These are phyloP conservation scores for Coleophora flavipennella DNA, from an alignment of 2,888 invertebrate genomes.

Conservation along the genomic window DNA sequence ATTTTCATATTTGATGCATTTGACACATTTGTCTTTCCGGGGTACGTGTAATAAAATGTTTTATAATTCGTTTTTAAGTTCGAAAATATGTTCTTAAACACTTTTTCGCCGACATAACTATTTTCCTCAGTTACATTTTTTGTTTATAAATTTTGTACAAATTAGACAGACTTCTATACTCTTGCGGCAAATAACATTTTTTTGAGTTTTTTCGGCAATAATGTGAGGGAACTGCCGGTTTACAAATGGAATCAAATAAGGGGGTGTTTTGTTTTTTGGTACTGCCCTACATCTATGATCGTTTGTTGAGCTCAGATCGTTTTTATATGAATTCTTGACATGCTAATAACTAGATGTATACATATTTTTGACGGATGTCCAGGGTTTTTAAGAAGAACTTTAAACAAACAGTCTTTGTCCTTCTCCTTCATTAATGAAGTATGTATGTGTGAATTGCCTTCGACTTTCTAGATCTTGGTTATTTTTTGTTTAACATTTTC, in stretches of 20 bases:
- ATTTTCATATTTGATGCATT: conserved; percentile 10
- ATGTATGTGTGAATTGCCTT: conserved; percentile 4
- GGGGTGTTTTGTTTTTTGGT: conserved; percentile 9
- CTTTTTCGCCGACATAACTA: not conserved
- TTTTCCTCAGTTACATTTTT: not conserved
- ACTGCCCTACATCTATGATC: conserved; percentile 8
- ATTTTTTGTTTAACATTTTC: conserved; percentile 4
- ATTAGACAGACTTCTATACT: not conserved
- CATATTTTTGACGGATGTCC: conserved; percentile 10
- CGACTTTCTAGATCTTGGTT: conserved; percentile 1
- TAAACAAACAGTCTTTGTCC: conserved; percentile 10
- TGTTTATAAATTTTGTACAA: conserved; percentile 5
- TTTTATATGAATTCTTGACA: not conserved
- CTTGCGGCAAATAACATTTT: conserved; percentile 8
- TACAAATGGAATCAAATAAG: conserved; percentile 3
- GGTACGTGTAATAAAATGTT: conserved; percentile 13
- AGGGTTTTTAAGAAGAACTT: conserved; percentile 11
- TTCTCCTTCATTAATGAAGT: conserved; percentile 14
- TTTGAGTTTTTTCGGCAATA: conserved; percentile 12
- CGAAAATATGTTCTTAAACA: conserved; percentile 3
- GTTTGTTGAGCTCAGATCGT: conserved; percentile 9
- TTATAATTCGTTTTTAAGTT: no score
- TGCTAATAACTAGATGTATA: conserved; percentile 9
- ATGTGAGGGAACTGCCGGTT: conserved; percentile 13
- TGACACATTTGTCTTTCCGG: conserved; percentile 11